Percentiles rank a stretch among this genome's conserved stretches.
Conservation (phyloP, 2,113 vertebrate genomes). For the Anarhynchus alexandrinus region DNA sequence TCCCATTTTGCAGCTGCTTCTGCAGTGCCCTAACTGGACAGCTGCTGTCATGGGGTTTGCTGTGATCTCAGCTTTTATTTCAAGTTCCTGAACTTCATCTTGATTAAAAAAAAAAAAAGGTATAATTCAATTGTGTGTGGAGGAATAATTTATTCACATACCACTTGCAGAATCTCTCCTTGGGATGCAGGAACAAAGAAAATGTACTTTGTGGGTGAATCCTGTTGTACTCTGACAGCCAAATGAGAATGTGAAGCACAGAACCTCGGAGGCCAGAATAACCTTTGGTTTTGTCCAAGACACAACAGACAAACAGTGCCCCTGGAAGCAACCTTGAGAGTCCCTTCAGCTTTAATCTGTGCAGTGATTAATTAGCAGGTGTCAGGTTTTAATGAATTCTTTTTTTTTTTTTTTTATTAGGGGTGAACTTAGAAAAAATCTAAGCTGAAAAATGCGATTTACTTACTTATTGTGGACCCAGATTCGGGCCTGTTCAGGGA, state of each 20-base stretch:
- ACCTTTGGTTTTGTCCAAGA: not conserved
- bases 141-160: not conserved
- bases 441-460: not conserved
- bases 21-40: not conserved
- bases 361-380: not conserved
- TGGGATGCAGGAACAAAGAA: not conserved
- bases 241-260: not conserved
- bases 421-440: not conserved
- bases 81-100: not conserved
- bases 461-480: conserved; percentile 86
- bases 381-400: not conserved
- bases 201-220: not conserved
- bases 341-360: not conserved
- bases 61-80: not conserved
- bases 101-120: not conserved
- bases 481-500: conserved; percentile 93
- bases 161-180: not conserved
- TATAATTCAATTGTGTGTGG: not conserved
- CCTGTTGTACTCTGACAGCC: not conserved
- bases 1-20: not conserved
- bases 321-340: not conserved
- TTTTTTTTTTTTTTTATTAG: not conserved
- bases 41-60: not conserved
- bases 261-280: not conserved
- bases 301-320: not conserved